A percentile compares a stretch with the other conserved stretches of the same genome.
These are phyloP conservation scores for Trichonephila clavipes DNA, from an alignment of 1,140 invertebrate species.

Conservation along the genomic window DNA sequence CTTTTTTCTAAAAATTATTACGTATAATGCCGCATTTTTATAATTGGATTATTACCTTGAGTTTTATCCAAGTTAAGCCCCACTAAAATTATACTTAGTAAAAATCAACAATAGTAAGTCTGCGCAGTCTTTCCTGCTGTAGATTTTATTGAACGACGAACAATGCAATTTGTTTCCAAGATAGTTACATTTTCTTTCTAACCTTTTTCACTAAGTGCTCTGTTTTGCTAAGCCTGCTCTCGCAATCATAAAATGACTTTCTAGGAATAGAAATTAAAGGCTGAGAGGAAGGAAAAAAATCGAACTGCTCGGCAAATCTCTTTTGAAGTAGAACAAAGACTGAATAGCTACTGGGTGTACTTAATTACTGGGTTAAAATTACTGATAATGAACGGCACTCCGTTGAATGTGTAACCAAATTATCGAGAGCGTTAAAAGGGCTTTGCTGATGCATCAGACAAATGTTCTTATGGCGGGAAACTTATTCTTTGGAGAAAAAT, in stretches of 20 bases:
- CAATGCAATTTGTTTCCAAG: not conserved
- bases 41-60: too few relatives aligned
- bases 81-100: too few relatives aligned
- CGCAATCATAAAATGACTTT: not conserved
- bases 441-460: conserved; percentile 37
- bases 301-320: not conserved
- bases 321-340: not conserved
- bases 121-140: too few relatives aligned
- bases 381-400: conserved; percentile 29
- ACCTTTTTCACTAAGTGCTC: not conserved
- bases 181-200: not conserved
- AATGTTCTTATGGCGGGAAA: conserved; percentile 6
- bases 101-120: too few relatives aligned
- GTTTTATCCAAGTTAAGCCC: too few relatives aligned
- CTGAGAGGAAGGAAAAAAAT: not conserved
- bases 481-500: not conserved
- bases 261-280: not conserved
- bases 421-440: conserved; percentile 30
- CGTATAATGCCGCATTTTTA: too few relatives aligned
- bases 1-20: too few relatives aligned
- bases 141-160: not conserved
- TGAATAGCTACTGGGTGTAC: conserved; percentile 29
- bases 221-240: not conserved
- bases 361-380: conserved; percentile 31
- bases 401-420: conserved; percentile 26